Evolutionary conservation across 1,140 invertebrate species (phyloP), one percentile per base, ranked within the genome.

Genomic region (Heterodera carotae): DNA sequence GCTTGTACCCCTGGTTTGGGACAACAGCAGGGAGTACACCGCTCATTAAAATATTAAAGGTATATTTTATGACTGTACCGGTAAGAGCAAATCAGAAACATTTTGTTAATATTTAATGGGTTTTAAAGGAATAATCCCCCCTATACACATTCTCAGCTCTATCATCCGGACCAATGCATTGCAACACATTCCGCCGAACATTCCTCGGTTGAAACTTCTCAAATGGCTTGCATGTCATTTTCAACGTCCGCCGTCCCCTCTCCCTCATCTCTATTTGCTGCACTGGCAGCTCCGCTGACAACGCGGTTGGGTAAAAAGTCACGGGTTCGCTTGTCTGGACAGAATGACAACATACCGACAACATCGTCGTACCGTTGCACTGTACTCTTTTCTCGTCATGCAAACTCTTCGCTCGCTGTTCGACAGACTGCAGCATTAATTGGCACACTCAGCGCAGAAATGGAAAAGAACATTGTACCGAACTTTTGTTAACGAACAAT

Each of bases 61-160:
- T n/a, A n/a, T n/a, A n/a, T n/a, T n/a, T n/a, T n/a, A n/a, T n/a
- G n/a, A n/a, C n/a, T n/a, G n/a, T n/a, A n/a, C n/a, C n/a, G n/a
- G n/a, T n/a, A n/a, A n/a, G n/a, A n/a, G n/a, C n/a, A 15, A 67
- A 67, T 15, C 39, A 12, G 12, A 67, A n/a, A n/a, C n/a, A n/a
- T n/a, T n/a, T n/a, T n/a, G n/a, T n/a, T n/a, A n/a, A n/a, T n/a
- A n/a, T n/a, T n/a, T n/a, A n/a, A n/a, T n/a, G n/a, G n/a, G n/a
- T n/a, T n/a, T n/a, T n/a, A n/a, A n/a, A n/a, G n/a, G n/a, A n/a
- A n/a, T n/a, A n/a, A n/a, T n/a, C n/a, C n/a, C n/a, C n/a, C n/a
- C n/a, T n/a, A n/a, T n/a, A n/a, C n/a, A n/a, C 34, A n/a, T n/a
- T 68, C 22, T 68, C 7, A 68, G 66, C 33, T 68, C 1, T 68